Evolutionary conservation across 2,888 invertebrate genomes (phyloP), one percentile per base, ranked within the genome.

Genomic region (Microctonus aethiopoides): DNA sequence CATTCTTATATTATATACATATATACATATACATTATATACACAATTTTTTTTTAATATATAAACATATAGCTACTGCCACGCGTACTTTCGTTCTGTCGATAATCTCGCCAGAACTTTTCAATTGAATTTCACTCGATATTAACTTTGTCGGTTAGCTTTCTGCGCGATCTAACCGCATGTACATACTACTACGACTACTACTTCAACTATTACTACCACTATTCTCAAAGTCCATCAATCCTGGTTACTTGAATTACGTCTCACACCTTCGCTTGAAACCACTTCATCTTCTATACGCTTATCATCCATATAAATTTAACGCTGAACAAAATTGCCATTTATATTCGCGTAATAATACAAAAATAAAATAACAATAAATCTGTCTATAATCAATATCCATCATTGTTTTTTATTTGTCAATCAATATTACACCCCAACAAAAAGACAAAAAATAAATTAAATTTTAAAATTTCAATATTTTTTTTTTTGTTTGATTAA

Each of bases 41-140:
- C n/a, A n/a, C n/a, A n/a, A n/a, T n/a, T n/a, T n/a, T n/a, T n/a
- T n/a, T n/a, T n/a, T n/a, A n/a, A n/a, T n/a, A n/a, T n/a, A n/a
- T n/a, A n/a, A n/a, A n/a, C n/a, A n/a, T n/a, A n/a, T n/a, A n/a
- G 41, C n/a, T 41, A 46, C 16, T 16, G 20, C 46, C 6, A 16
- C 16, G 54, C 10, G 54, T 54, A 26, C 54, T 26, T 11, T 54
- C 36, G 22, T 41, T 51, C 54, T 66, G 22, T 51, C 66, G 61
- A 71, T 67, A 51, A 61, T 63, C 70, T 72, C 39, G 66, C 41
- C 60, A n/a, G 70, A 75, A 77, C 71, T 79, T 79, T 77, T 70
- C 67, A 77, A 79, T 79, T 70, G 70, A 75, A 76, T 77, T 78
- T 74, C 54, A 61, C 69, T 67, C 67, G 67, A 73, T 72, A 74